Conservation (phyloP, 2,797 vertebrate genomes). For the Schizothorax lantsangensis region DNA sequence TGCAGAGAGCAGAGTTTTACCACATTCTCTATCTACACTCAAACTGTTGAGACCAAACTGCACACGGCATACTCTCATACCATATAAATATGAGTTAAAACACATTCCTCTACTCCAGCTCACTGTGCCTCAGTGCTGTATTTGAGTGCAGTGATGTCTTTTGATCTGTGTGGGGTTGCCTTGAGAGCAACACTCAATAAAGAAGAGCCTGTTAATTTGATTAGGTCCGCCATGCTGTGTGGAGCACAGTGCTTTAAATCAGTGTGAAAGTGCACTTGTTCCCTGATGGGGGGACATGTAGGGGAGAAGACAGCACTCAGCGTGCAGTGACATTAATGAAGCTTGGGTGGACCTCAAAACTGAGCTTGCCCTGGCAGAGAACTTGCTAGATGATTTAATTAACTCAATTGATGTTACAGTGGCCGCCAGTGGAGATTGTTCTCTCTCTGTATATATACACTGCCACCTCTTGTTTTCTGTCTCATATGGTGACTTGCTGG, state of each 20-base stretch:
- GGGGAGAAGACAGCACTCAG: conserved; percentile 9
- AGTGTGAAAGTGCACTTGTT: conserved; percentile 31
- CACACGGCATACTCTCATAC: background rate
- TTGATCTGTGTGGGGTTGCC: conserved; percentile 26
- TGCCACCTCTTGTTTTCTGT: background rate
- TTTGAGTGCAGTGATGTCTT: conserved; percentile 6
- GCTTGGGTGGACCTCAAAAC: conserved; percentile 52
- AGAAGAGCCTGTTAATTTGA: conserved; percentile 36
- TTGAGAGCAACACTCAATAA: conserved; percentile 36
- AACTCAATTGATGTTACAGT: conserved; percentile 76
- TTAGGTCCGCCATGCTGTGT: conserved; percentile 40
- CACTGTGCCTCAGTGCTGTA: background rate
- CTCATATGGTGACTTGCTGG: background rate
- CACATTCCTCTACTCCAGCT: background rate
- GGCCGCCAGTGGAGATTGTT: conserved; percentile 67
- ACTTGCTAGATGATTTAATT: conserved; percentile 78
- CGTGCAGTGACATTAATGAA: conserved; percentile 49
- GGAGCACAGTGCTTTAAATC: conserved; percentile 41
- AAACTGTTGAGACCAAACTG: background rate
- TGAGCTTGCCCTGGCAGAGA: conserved; percentile 66
- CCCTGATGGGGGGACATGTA: conserved; percentile 34
- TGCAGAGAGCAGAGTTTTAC: conserved; percentile 80
- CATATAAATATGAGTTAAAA: conserved; percentile 17
- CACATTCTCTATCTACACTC: conserved; percentile 52
- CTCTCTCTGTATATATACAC: background rate